phyloP scores from a whole-genome alignment of 1,140 invertebrate genomes.

The Micrasema longulum region DNA sequence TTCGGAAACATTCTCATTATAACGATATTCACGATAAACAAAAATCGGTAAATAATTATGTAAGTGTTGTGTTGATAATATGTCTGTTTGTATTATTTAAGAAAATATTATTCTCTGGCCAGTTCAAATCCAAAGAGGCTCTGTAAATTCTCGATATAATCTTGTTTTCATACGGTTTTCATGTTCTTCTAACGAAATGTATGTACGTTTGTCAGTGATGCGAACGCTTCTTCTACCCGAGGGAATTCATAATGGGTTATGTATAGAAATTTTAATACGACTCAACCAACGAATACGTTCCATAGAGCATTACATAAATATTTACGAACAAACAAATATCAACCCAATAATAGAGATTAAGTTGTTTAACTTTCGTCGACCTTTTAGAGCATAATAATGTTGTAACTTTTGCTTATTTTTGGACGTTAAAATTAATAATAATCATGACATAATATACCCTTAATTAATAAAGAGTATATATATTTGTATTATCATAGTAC shows the following conservation, averaged over 20 bases:
- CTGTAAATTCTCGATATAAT: slow-evolving; percentile 3
- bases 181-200: slow-evolving; percentile 3
- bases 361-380: slow-evolving; percentile 11
- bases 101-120: too few relatives aligned
- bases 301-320: slow-evolving; percentile 1
- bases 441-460: background rate
- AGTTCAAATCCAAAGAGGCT: too few relatives aligned
- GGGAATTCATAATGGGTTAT: slow-evolving; percentile 16
- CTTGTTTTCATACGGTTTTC: slow-evolving; percentile 1
- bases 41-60: too few relatives aligned
- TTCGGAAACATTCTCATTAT: too few relatives aligned
- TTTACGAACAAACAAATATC: slow-evolving; percentile 7
- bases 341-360: slow-evolving; percentile 14
- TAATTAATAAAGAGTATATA: too few relatives aligned
- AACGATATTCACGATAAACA: too few relatives aligned
- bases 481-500: too few relatives aligned
- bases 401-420: background rate
- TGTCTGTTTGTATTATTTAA: too few relatives aligned
- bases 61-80: too few relatives aligned
- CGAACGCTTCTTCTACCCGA: background rate
- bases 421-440: background rate
- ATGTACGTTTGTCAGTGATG: background rate
- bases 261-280: slow-evolving; percentile 25
- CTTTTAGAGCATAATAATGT: background rate
- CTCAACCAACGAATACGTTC: background rate